Evolutionary conservation across 2,797 vertebrate species (phyloP).

Genomic region (Melanotaenia parkinsoni): DNA sequence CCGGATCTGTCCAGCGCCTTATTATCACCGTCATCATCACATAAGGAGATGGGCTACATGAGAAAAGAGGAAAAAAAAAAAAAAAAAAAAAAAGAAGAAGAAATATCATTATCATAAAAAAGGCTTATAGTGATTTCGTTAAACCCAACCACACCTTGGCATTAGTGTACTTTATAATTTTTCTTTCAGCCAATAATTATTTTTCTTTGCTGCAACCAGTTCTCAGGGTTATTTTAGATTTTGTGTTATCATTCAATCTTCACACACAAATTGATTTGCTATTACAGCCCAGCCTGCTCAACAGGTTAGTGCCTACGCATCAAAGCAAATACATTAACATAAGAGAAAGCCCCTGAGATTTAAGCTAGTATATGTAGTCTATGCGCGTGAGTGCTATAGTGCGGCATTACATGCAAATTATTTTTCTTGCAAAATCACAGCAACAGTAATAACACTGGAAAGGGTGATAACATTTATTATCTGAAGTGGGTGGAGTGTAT

Average conservation of each 20-base stretch:
- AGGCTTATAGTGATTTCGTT: constrained; percentile 34
- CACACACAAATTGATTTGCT: background rate
- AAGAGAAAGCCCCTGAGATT: background rate
- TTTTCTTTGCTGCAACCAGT: constrained; percentile 9
- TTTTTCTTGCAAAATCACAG: constrained; percentile 19
- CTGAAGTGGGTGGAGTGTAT: constrained; percentile 48
- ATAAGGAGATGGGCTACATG: constrained; percentile 60
- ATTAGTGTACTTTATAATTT: background rate
- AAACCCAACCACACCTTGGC: constrained; percentile 13
- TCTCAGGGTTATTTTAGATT: background rate
- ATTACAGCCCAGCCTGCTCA: constrained; percentile 13
- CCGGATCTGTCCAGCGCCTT: constrained; percentile 64
- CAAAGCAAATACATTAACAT: constrained; percentile 12
- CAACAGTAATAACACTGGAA: constrained; percentile 28
- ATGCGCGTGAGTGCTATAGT: constrained; percentile 3
- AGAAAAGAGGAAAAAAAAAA: constrained; percentile 30
- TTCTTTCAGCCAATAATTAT: background rate
- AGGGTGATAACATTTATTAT: constrained; percentile 39
- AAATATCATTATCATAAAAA: background rate
- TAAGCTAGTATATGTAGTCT: background rate
- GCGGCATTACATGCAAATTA: constrained; percentile 18
- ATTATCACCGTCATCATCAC: constrained; percentile 38
- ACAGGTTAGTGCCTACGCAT: constrained; percentile 27
- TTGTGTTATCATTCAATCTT: too few relatives aligned
- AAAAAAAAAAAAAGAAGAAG: constrained; percentile 31